phyloP scores from a whole-genome alignment of 2,113 vertebrate species.

The Apodemus speciosus region DNA sequence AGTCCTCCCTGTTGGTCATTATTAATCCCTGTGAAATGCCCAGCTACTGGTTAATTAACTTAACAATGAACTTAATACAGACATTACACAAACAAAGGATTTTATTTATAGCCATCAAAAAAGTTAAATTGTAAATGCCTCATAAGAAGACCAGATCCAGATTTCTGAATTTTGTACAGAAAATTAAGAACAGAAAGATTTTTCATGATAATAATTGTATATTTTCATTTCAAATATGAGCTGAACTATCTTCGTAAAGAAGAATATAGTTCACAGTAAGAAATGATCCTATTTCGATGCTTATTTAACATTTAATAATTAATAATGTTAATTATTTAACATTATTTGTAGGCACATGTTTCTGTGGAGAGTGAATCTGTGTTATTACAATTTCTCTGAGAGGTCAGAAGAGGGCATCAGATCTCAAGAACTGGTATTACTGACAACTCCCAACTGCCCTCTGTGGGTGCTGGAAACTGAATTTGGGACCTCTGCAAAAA shows the following conservation, averaged over 20 bases:
- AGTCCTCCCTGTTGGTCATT: slow-evolving; percentile 74
- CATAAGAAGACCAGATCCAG: slow-evolving; percentile 50
- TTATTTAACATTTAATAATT: slow-evolving; percentile 22
- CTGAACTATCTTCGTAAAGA: not conserved
- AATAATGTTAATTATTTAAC: no score
- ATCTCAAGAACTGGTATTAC: not conserved
- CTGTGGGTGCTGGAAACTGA: not conserved
- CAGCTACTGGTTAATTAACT: slow-evolving; percentile 75
- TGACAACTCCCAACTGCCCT: not conserved
- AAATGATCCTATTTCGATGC: not conserved
- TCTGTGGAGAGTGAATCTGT: not conserved
- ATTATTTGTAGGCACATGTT: not conserved
- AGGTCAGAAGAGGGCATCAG: not conserved
- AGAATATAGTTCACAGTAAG: not conserved
- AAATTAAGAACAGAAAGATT: not conserved
- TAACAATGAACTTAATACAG: slow-evolving; percentile 70
- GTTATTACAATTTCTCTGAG: not conserved
- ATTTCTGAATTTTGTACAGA: slow-evolving; percentile 34
- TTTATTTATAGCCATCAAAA: slow-evolving; percentile 46
- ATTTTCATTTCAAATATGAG: not conserved
- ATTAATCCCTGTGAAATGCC: slow-evolving; percentile 75
- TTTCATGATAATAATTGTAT: not conserved
- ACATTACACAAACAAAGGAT: slow-evolving; percentile 69
- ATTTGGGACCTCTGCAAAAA: not conserved
- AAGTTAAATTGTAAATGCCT: slow-evolving; percentile 62